phyloP scores from a whole-genome alignment of 2,888 invertebrate species.

The Stomorhina lunata region DNA sequence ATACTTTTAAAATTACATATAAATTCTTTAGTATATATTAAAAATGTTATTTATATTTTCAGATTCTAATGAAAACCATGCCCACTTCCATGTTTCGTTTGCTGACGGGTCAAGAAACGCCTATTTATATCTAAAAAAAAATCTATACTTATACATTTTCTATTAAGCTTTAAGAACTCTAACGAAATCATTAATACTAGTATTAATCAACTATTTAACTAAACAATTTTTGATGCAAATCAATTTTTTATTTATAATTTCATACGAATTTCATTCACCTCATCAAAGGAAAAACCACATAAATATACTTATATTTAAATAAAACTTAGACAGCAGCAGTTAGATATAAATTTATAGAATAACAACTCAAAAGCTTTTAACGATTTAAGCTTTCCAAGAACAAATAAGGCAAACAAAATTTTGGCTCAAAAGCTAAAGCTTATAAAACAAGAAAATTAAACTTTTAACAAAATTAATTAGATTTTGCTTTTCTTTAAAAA shows the following conservation, averaged over 20 bases:
- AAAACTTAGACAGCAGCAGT: constrained; percentile 58
- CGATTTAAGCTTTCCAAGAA: constrained; percentile 28
- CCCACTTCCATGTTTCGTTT: constrained; percentile 99
- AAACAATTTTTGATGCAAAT: neutral
- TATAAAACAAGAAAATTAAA: constrained; percentile 35
- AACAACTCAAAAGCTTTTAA: constrained; percentile 35
- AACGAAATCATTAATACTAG: constrained; percentile 48
- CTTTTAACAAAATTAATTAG: neutral
- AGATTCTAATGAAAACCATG: constrained; percentile 99
- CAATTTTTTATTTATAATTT: constrained; percentile 37
- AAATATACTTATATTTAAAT: constrained; percentile 61
- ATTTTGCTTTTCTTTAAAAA: constrained; percentile 2
- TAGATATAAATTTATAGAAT: constrained; percentile 37
- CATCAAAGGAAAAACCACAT: constrained; percentile 12
- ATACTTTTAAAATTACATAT: too few species aligned
- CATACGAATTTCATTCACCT: constrained; percentile 48
- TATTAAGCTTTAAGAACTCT: constrained; percentile 50
- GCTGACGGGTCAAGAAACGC: constrained; percentile 99
- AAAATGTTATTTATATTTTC: constrained; percentile 72
- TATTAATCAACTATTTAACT: constrained; percentile 32
- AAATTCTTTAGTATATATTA: neutral
- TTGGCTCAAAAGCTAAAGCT: constrained; percentile 36
- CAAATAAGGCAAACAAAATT: neutral
- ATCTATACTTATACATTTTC: constrained; percentile 43
- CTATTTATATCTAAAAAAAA: constrained; percentile 93